Evolutionary conservation across 1,140 invertebrate species (phyloP), one percentile per base, ranked within the genome.

Genomic region (Whitmania pigra): DNA sequence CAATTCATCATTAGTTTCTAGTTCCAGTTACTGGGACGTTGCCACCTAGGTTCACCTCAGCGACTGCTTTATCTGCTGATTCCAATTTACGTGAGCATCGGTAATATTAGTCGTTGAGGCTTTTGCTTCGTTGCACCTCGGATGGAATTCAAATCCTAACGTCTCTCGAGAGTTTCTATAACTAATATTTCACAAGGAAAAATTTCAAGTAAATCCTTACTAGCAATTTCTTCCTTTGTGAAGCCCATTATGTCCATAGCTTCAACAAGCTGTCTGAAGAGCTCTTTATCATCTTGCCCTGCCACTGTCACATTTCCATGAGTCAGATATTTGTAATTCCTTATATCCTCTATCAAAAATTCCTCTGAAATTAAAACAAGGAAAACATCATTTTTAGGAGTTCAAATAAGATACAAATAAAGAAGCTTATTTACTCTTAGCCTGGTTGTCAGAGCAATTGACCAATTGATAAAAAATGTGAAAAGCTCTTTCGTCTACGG

Each of bases 241-340:
- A 99, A 94, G 53, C 95, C 95, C 96, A 99, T 99, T 72, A 99
- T 98, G 78, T 92, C 89, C 95, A 99, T 99, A 18, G 94, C 92
- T 79, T 96, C 93, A 20, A 94, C 88, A 0, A 96, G 99, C 36
- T 88, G 88, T 78, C 91, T 88, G 83, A 94, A 99, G 83, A 98
- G 95, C 7, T 87, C 87, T 5, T 87, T 83, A 80, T 99, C 97
- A 84, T 99, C 96, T 9, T 98, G 90, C 20, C 94, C 94, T 0
- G 93, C 90, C 9, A 99, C 90, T 1, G 90, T 88, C 53, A 95
- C 84, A 73, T 81, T 79, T n/a, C 86, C 86, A 76, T 90, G 90
- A 3, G 91, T 90, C 53, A 99, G 83, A 85, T 97, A 99, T 68
- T 87, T 87, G 83, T 99, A 99, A 71, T 89, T 89, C 80, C 93